Evolutionary conservation across 2,888 invertebrate genomes (phyloP).

Genomic region (Microplitis manilae): DNA sequence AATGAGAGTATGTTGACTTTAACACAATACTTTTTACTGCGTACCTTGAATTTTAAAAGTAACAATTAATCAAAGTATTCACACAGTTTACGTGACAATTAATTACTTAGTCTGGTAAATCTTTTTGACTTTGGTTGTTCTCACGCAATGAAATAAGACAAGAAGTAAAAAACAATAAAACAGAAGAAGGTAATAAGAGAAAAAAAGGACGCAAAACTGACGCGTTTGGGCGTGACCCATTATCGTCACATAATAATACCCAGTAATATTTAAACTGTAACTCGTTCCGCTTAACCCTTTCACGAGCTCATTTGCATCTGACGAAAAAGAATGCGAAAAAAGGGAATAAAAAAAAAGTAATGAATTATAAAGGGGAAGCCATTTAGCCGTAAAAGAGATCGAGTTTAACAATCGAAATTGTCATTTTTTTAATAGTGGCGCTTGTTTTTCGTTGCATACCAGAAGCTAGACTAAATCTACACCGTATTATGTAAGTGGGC

Average conservation of each 20-base stretch:
- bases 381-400: background rate
- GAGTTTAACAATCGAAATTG: constrained; percentile 12
- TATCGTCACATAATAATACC: constrained; percentile 63
- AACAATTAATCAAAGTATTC: constrained; percentile 41
- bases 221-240: constrained; percentile 67
- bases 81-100: constrained; percentile 46
- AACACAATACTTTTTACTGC: constrained; percentile 2
- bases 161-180: constrained; percentile 36
- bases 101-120: constrained; percentile 45
- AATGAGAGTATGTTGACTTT: background rate
- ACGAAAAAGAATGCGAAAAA: constrained; percentile 45
- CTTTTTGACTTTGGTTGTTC: constrained; percentile 52
- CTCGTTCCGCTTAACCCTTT: constrained; percentile 66
- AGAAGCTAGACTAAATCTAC: constrained; percentile 32
- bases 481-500: constrained; percentile 59
- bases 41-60: background rate
- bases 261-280: constrained; percentile 69
- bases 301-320: constrained; percentile 64
- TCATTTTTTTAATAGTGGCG: constrained; percentile 6
- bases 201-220: constrained; percentile 36
- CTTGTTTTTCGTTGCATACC: constrained; percentile 20
- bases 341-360: constrained; percentile 40
- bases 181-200: constrained; percentile 22
- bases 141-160: constrained; percentile 53
- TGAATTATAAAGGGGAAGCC: constrained; percentile 33